phyloP scores from a whole-genome alignment of 2,888 invertebrate species.

The Graphium colonna region DNA sequence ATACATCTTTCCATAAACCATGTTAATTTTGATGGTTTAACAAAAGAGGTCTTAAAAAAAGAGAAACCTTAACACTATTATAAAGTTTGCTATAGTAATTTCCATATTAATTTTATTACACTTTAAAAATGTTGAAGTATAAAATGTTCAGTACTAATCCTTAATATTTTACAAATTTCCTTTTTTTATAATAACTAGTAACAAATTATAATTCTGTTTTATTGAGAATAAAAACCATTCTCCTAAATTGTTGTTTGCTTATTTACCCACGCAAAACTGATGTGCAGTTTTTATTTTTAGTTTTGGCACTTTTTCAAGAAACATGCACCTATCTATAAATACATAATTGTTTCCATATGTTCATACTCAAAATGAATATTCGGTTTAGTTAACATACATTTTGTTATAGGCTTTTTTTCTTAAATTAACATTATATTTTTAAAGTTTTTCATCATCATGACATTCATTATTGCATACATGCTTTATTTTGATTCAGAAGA shows the following conservation, averaged over 20 bases:
- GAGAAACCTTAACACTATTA: slow-evolving; percentile 7
- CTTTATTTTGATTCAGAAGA: too few species aligned
- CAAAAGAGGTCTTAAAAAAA: slow-evolving; percentile 19
- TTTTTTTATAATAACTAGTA: slow-evolving; percentile 69
- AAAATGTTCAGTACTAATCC: slow-evolving; percentile 54
- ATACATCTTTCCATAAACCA: slow-evolving; percentile 42
- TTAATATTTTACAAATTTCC: slow-evolving; percentile 51
- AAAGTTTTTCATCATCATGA: too few species aligned
- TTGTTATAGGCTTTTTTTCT: too few species aligned
- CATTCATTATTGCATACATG: too few species aligned
- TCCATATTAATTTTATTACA: slow-evolving; percentile 27
- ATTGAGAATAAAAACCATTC: slow-evolving; percentile 75
- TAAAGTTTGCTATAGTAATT: slow-evolving; percentile 17
- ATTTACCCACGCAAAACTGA: slow-evolving; percentile 45
- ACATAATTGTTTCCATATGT: too few species aligned
- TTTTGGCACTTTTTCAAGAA: slow-evolving; percentile 44
- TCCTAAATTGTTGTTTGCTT: slow-evolving; percentile 59
- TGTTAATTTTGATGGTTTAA: slow-evolving; percentile 40
- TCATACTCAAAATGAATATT: too few species aligned
- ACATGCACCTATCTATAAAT: not conserved
- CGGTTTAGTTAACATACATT: too few species aligned
- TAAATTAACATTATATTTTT: too few species aligned
- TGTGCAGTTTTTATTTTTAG: slow-evolving; percentile 62
- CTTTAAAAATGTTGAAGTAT: slow-evolving; percentile 50
- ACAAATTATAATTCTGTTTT: slow-evolving; percentile 77